Evolutionary conservation across 2,888 invertebrate species (phyloP).

Genomic region (Hypomecis atomaria): DNA sequence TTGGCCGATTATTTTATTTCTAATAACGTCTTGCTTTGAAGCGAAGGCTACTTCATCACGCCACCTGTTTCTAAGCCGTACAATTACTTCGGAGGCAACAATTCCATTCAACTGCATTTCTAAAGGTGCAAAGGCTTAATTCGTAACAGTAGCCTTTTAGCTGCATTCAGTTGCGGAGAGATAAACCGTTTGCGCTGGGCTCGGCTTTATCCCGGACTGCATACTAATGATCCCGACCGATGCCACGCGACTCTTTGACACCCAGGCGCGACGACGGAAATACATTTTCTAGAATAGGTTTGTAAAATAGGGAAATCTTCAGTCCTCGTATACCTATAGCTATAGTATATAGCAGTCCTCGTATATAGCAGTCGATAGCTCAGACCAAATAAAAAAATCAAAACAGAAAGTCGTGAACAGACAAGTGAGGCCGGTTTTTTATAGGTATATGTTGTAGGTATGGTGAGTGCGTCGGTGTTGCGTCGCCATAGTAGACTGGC

Average conservation of each 20-base stretch:
- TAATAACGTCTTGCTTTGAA: background rate
- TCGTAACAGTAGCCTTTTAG: slow-evolving; percentile 9
- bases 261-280: background rate
- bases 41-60: background rate
- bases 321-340: no score
- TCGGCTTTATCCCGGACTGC: slow-evolving; percentile 47
- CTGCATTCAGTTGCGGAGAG: slow-evolving; percentile 27
- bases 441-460: no score
- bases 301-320: no score
- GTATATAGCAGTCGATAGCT: no score
- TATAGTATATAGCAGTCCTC: no score
- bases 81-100: slow-evolving; percentile 19
- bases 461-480: no score
- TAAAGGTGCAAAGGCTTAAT: slow-evolving; percentile 22
- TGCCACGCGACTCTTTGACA: slow-evolving; percentile 42
- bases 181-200: slow-evolving; percentile 38
- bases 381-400: no score
- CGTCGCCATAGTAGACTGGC: no score
- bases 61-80: slow-evolving; percentile 5
- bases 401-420: no score
- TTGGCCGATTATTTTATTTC: no score
- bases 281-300: no score
- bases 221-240: slow-evolving; percentile 64
- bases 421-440: no score
- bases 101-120: slow-evolving; percentile 19